Base-by-base conservation (phyloP, 2,797 vertebrate genomes). In the Chaetophractus vellerosus region DNA sequence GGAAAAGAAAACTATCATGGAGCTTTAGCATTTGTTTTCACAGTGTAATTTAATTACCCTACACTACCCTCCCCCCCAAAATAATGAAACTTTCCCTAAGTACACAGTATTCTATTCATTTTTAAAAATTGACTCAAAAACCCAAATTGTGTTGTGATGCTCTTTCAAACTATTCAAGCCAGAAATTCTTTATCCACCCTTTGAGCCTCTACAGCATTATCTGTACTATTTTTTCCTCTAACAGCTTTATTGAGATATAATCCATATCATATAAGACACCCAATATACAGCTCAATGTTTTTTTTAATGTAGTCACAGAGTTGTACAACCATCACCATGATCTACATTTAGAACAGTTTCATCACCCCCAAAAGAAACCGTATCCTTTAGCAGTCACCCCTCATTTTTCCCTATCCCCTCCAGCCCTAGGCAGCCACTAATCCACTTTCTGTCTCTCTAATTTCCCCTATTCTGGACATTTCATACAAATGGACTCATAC, bases 291-390 rank as follows among this genome's bases (percentile, higher is more conserved):
- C 45, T 69, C 64, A 63, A 0, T 76, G 21, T 72, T 78, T 75
- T 90, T 57, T 45, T 18, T 18, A 55, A 87, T 80, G 31, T 90
- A 33, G 45, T 94, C 72, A 33, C 68, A 45, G 45, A 87, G 50
- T 36, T 52, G 28, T 41, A 31, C 24, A 57, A 19, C 41, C 31
- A 19, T 48, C 41, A 63, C 16, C 59, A 21, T n/a, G 16, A 38
- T 79, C 52, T 89, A 71, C 15, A 24, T 57, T 87, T 87, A 94
- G 50, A 71, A 78, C 38, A 63, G 91, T 79, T 91, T 89, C 84
- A 36, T 84, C 4, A 45, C 36, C 36, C 36, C 31, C 1, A 4
- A 71, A 88, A 78, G 55, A 61, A 68, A 68, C 28, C 24, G 9
- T 45, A 52, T 8, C 61, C 41, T 18, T 61, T 19, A 68, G 59